These are phyloP conservation scores for Drosophila suboccidentalis DNA, from an alignment of 2,888 invertebrate species.

Conservation along the genomic window DNA sequence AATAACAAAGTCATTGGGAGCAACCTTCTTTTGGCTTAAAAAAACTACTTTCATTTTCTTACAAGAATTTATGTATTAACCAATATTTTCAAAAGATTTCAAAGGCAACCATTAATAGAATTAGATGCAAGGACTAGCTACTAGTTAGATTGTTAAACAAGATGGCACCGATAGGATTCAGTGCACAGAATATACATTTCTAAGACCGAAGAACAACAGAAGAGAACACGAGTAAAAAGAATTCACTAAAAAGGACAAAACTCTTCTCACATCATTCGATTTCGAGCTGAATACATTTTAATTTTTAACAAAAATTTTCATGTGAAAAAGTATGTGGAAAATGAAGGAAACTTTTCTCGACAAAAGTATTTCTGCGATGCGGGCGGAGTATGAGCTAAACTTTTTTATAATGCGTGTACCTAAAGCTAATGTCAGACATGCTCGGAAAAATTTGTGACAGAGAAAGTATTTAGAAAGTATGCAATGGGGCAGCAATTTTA, in stretches of 20 bases:
- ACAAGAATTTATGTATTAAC: neutral
- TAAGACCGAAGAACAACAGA: neutral
- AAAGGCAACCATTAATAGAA: neutral
- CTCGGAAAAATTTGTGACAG: slow-evolving; percentile 30
- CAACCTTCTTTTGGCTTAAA: neutral
- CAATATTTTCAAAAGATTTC: neutral
- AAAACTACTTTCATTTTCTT: neutral
- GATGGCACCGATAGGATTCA: slow-evolving; percentile 5
- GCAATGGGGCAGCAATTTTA: slow-evolving; percentile 32
- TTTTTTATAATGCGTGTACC: slow-evolving; percentile 28
- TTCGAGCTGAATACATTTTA: slow-evolving; percentile 7
- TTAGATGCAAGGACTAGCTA: neutral
- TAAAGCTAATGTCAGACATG: slow-evolving; percentile 30
- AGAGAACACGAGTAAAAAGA: neutral
- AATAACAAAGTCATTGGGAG: neutral
- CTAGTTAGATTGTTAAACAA: neutral
- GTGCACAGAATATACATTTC: slow-evolving; percentile 6
- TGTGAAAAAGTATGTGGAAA: slow-evolving; percentile 21
- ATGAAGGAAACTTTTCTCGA: slow-evolving; percentile 25
- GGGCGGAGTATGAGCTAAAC: slow-evolving; percentile 10
- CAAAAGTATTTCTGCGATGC: slow-evolving; percentile 10
- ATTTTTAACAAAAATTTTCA: slow-evolving; percentile 21
- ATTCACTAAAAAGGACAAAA: slow-evolving; percentile 6
- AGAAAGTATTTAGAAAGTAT: slow-evolving; percentile 47
- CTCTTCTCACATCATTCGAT: slow-evolving; percentile 7